These are phyloP conservation scores for Sogatella furcifera DNA, from an alignment of 1,140 invertebrate genomes.

Conservation along the genomic window DNA sequence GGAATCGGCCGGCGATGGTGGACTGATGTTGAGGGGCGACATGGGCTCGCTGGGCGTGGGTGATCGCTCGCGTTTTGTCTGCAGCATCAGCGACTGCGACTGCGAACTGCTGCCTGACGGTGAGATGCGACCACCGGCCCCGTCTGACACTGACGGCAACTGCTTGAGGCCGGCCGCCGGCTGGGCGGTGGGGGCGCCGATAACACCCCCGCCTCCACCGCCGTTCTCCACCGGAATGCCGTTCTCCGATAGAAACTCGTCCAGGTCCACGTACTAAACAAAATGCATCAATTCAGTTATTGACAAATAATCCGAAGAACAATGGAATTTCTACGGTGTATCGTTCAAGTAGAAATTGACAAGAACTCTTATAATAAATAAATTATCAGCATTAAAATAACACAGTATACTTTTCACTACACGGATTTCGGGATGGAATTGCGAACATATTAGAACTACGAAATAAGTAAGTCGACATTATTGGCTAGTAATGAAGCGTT, in stretches of 20 bases:
- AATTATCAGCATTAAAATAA: too few species aligned
- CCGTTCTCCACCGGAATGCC: slow-evolving; percentile 72
- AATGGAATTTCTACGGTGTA: too few species aligned
- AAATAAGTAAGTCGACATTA: too few species aligned
- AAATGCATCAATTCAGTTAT: too few species aligned
- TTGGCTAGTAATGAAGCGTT: too few species aligned
- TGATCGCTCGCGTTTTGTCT: slow-evolving; percentile 62
- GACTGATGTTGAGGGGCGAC: slow-evolving; percentile 73
- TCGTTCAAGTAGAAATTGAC: too few species aligned
- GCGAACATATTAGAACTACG: too few species aligned
- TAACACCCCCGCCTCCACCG: slow-evolving; percentile 38
- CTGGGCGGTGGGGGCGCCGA: slow-evolving; percentile 27
- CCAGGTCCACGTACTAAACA: slow-evolving; percentile 82
- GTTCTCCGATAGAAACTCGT: slow-evolving; percentile 91
- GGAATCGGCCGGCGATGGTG: slow-evolving; percentile 74
- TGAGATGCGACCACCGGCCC: slow-evolving; percentile 5
- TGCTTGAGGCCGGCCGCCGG: slow-evolving; percentile 25
- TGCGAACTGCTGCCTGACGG: slow-evolving; percentile 14
- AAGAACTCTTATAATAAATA: too few species aligned
- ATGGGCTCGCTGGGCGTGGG: slow-evolving; percentile 68
- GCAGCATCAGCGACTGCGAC: slow-evolving; percentile 7
- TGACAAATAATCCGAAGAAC: too few species aligned
- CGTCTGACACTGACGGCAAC: slow-evolving; percentile 33
- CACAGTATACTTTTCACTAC: too few species aligned
- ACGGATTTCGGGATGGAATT: too few species aligned